A percentile compares a stretch with the other conserved stretches of the same genome.
These are phyloP conservation scores for Ciconia stormi DNA, from an alignment of 2,113 vertebrate species.

Conservation along the genomic window DNA sequence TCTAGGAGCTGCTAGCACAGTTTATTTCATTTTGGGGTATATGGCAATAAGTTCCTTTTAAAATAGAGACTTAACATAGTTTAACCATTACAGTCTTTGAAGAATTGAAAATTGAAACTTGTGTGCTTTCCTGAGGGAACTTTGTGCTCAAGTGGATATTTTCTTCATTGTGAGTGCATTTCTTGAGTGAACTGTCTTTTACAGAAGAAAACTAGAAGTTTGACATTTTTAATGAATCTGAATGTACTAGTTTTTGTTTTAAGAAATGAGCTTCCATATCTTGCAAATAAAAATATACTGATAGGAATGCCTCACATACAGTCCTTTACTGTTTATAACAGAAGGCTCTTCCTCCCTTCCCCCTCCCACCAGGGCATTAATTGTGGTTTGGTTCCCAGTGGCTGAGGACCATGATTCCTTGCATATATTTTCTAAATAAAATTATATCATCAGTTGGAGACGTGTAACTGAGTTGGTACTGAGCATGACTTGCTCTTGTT, in stretches of 20 bases:
- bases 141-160: neutral
- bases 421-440: neutral
- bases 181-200: neutral
- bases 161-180: neutral
- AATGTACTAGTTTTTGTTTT: neutral
- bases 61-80: neutral
- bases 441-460: neutral
- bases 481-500: neutral
- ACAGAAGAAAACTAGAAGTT: neutral
- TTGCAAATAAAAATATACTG: neutral
- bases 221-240: neutral
- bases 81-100: neutral
- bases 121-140: neutral
- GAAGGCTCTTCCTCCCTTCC: neutral
- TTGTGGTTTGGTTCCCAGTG: neutral
- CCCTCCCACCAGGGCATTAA: neutral
- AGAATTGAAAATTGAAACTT: neutral
- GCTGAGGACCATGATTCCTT: neutral
- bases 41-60: neutral
- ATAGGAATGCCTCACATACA: neutral
- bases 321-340: neutral
- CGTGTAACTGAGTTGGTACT: neutral
- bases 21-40: neutral
- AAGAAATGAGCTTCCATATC: neutral
- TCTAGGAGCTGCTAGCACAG: neutral